A percentile compares a stretch with the other conserved stretches of the same genome.
Conservation (phyloP, 2,888 invertebrate species). For the Coremacera marginata region DNA sequence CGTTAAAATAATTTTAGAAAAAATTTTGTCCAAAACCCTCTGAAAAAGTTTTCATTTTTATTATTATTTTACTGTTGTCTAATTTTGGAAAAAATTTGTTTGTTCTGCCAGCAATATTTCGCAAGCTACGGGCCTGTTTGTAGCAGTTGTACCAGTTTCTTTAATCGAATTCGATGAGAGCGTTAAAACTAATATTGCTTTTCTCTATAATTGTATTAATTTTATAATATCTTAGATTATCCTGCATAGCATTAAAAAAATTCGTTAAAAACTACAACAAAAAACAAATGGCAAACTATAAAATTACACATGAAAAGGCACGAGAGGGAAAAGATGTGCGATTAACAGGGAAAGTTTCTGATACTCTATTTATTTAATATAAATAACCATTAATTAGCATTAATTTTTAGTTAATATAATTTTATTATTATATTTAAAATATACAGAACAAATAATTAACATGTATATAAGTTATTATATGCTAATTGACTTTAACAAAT, state of each 20-base stretch:
- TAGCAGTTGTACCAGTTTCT: too few species aligned
- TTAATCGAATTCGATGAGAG: too few species aligned
- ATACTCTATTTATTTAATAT: background rate
- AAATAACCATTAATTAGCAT: background rate
- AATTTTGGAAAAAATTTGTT: too few species aligned
- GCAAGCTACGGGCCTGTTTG: too few species aligned
- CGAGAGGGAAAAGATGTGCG: conserved; percentile 13
- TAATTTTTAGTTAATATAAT: background rate
- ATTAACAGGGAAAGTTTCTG: conserved; percentile 5
- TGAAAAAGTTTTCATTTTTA: too few species aligned
- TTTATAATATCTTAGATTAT: too few species aligned
- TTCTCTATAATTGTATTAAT: too few species aligned
- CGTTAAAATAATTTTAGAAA: too few species aligned
- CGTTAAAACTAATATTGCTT: too few species aligned
- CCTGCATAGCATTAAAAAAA: background rate
- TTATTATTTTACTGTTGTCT: too few species aligned
- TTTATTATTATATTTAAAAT: background rate
- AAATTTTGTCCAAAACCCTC: too few species aligned
- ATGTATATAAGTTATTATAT: background rate
- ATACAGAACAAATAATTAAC: background rate
- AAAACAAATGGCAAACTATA: conserved; percentile 2
- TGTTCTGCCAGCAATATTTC: too few species aligned
- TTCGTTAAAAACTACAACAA: background rate
- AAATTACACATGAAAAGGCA: conserved; percentile 18
- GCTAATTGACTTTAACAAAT: background rate